Conservation (phyloP, 1,140 invertebrate species). For the Lutraria rhynchaena region DNA sequence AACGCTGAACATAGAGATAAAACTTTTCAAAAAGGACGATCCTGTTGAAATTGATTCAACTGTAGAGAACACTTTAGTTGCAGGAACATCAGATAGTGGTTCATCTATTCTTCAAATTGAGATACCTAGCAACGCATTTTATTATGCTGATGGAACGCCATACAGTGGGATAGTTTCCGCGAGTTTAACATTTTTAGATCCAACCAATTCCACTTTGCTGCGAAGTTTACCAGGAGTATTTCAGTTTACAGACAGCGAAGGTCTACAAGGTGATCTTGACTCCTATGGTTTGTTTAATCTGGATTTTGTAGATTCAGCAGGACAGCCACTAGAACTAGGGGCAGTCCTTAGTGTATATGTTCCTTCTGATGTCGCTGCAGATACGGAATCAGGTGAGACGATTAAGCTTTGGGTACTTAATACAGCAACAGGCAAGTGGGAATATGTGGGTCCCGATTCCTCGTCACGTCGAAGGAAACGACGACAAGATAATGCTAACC, state of each 20-base stretch:
- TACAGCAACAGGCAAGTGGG: background rate
- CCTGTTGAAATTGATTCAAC: background rate
- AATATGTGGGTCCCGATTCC: background rate
- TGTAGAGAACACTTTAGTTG: background rate
- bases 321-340: background rate
- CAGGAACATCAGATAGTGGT: background rate
- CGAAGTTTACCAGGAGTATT: background rate
- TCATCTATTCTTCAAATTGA: background rate
- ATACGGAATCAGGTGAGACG: background rate
- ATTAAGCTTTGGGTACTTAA: constrained; percentile 2
- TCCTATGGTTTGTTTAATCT: background rate
- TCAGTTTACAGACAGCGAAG: background rate
- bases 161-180: background rate
- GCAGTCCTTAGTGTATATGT: background rate
- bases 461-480: background rate
- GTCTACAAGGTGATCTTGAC: background rate
- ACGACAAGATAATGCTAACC: background rate
- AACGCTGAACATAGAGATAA: background rate
- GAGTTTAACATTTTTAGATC: background rate
- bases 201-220: background rate
- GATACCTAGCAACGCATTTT: background rate
- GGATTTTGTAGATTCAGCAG: background rate
- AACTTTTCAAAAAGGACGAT: background rate
- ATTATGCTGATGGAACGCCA: constrained; percentile 2
- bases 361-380: background rate